These are phyloP conservation scores for Unio pictorum DNA, from an alignment of 2,888 invertebrate species.

Conservation along the genomic window DNA sequence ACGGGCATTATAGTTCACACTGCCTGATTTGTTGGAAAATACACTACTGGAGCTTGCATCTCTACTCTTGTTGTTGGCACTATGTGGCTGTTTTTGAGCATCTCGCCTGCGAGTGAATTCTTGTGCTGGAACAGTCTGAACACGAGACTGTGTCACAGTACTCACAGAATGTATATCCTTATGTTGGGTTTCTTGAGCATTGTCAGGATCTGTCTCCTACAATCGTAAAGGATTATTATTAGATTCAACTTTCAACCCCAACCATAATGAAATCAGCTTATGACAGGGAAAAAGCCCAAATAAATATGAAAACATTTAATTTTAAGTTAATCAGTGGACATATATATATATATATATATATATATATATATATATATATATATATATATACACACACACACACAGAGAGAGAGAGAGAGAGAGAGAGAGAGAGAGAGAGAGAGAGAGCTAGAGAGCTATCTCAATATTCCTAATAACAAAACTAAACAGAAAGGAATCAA, in stretches of 20 bases:
- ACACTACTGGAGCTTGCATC: slow-evolving; percentile 62
- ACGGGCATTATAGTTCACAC: slow-evolving; percentile 10
- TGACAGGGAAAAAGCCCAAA: no score
- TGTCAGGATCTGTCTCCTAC: slow-evolving; percentile 46
- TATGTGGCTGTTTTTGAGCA: slow-evolving; percentile 21
- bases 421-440: no score
- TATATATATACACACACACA: no score
- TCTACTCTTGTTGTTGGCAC: slow-evolving; percentile 39
- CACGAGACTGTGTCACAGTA: slow-evolving; percentile 20
- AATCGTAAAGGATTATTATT: slow-evolving; percentile 9
- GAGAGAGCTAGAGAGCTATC: no score
- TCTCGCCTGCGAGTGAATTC: slow-evolving; percentile 39
- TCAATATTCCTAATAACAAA: no score
- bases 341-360: no score
- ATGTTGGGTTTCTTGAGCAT: slow-evolving; percentile 21
- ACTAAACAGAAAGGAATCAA: no score
- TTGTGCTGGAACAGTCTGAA: slow-evolving; percentile 12
- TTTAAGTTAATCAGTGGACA: no score
- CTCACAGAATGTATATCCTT: slow-evolving; percentile 27
- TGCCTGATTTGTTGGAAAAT: slow-evolving; percentile 51
- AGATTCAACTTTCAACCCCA: not conserved
- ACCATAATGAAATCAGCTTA: not conserved
- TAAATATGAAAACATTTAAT: no score
- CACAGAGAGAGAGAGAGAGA: no score
- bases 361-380: no score